Base-by-base conservation (phyloP, 2,113 vertebrate species). In the Carassius gibelio region DNA sequence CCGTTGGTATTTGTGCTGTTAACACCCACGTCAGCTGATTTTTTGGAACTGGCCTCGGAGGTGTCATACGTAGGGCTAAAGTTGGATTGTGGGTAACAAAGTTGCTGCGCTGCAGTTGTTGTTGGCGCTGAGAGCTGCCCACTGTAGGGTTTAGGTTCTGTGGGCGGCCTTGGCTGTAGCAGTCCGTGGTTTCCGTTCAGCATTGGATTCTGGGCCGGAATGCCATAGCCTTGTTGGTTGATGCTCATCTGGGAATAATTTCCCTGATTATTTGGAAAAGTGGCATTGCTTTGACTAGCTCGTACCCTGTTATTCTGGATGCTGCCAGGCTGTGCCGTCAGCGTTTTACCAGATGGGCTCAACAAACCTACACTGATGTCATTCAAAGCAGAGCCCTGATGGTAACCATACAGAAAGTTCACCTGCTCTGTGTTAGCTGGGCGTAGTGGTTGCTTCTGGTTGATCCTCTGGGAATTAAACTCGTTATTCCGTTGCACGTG, bases 131-230 rank as follows among this genome's bases (percentile, higher is more conserved):
- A 93, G 7, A 90, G 93, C 55, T 92, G 88, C 82, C 94, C 90
- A 87, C 81, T 90, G 0, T 88, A 84, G 0, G 93, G 89, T 85
- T 85, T 96, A 0, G 95, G 91, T 83, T 96, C 94, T 0, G 92
- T 82, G 0, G 96, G 96, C 7, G 96, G 96, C 76, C 90, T 95
- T 59, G 96, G 96, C 69, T 96, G 96, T 36, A 96, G 76, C 21
- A 92, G 83, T 59, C 90, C 75, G 0, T 92, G 91, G 0, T 88
- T 87, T 84, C 94, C 95, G 0, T 59, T 83, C 45, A 92, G 91
- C 3, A 90, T 45, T 5, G 86, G 84, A 88, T 94, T 95, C 86
- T 95, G 95, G 84, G 88, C 72, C 21, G 90, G 83, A 68, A 93
- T 89, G 52, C 90, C 83, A 84, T 94, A 95, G 82, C 88, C 92